These are phyloP conservation scores for Gyrodactylus salaris DNA, from an alignment of 1,140 invertebrate genomes.

Conservation along the genomic window DNA sequence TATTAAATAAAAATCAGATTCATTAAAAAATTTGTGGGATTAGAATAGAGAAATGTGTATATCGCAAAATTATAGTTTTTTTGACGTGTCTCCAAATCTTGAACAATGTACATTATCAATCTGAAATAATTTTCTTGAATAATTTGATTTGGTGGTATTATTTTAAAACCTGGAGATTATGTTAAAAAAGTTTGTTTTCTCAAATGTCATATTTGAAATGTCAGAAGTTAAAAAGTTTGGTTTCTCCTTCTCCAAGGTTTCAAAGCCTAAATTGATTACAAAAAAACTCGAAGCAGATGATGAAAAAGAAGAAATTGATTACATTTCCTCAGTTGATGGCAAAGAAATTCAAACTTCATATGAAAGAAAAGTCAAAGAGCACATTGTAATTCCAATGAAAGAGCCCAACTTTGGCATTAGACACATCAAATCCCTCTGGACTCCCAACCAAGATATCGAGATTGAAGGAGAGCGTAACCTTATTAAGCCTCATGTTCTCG, in stretches of 20 bases:
- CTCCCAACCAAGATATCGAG: not conserved
- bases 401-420: not conserved
- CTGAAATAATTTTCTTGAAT: too few relatives aligned
- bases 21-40: too few relatives aligned
- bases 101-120: too few relatives aligned
- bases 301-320: not conserved
- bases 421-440: not conserved
- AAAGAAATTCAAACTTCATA: not conserved
- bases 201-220: not conserved
- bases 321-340: not conserved
- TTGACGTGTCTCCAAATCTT: too few relatives aligned
- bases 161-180: too few relatives aligned
- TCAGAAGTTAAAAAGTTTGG: not conserved
- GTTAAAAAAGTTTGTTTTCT: not conserved
- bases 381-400: not conserved
- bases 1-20: too few relatives aligned
- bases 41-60: too few relatives aligned
- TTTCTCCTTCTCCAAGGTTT: not conserved
- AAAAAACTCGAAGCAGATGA: not conserved
- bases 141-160: too few relatives aligned
- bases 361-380: not conserved
- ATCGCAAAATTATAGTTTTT: too few relatives aligned
- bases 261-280: not conserved
- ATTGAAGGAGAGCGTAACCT: not conserved
- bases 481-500: not conserved